These are phyloP conservation scores for Marasmarcha lunaedactyla DNA, from an alignment of 2,888 invertebrate species.

Conservation along the genomic window DNA sequence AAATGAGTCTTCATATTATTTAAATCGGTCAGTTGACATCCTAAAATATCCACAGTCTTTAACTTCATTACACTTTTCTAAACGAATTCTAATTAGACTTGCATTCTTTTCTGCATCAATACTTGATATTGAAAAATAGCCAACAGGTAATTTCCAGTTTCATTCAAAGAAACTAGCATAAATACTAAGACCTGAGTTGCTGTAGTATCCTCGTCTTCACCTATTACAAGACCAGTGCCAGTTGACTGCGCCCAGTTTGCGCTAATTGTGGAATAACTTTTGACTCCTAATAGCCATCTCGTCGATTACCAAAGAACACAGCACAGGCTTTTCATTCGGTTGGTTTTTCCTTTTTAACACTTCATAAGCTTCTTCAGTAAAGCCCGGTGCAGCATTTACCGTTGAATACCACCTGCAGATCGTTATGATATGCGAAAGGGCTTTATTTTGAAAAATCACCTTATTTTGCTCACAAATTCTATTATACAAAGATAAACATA, in stretches of 20 bases:
- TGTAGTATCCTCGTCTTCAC: constrained; percentile 1
- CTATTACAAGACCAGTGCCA: constrained; percentile 4
- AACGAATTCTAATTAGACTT: constrained; percentile 5
- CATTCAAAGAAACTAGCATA: constrained; percentile 2
- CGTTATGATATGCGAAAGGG: constrained; percentile 17
- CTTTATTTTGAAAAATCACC: no score
- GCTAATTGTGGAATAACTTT: constrained; percentile 12
- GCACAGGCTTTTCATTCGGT: constrained; percentile 2
- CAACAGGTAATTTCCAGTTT: constrained; percentile 6
- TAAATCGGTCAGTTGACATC: neutral
- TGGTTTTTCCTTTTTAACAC: constrained; percentile 13
- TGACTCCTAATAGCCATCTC: constrained; percentile 16
- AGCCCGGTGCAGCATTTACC: constrained; percentile 13
- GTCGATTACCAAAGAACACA: constrained; percentile 13
- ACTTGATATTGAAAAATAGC: constrained; percentile 3
- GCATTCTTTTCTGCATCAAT: constrained; percentile 1
- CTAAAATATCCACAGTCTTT: constrained; percentile 1
- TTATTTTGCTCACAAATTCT: constrained; percentile 13
- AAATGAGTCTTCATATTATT: constrained; percentile 5
- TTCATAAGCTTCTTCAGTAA: constrained; percentile 14
- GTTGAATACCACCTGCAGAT: constrained; percentile 15
- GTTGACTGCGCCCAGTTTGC: constrained; percentile 13
- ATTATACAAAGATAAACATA: constrained; percentile 14
- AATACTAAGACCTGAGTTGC: neutral
- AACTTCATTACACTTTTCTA: constrained; percentile 3